Conservation (phyloP, 2,113 vertebrate species). For the Raja brachyura region DNA sequence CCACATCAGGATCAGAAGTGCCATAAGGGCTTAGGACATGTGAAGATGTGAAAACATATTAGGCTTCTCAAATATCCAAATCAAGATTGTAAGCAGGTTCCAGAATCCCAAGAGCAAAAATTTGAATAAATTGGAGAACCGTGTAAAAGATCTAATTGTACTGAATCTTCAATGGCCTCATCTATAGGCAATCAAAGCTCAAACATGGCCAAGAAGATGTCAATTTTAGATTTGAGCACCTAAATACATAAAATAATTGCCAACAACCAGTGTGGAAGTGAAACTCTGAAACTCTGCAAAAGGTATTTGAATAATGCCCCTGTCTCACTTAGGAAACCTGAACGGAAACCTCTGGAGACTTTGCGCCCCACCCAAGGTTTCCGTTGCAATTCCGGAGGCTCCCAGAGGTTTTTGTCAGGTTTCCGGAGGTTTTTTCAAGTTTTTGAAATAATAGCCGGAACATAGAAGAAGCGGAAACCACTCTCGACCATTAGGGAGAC, state of each 20-base stretch:
- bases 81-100: background rate
- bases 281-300: background rate
- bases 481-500: no score
- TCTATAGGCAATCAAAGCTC: background rate
- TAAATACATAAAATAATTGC: background rate
- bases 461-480: no score
- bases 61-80: background rate
- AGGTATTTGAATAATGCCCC: background rate
- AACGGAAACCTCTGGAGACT: no score
- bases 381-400: no score
- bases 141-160: background rate
- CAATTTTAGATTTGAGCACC: background rate
- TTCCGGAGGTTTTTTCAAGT: no score
- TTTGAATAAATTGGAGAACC: background rate
- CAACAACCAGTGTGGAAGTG: background rate
- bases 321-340: no score
- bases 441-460: no score
- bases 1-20: background rate
- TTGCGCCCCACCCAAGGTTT: no score
- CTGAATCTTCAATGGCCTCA: background rate
- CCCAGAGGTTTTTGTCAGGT: no score
- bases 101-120: background rate
- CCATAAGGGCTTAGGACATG: background rate
- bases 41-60: no score
- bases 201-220: background rate